phyloP scores from a whole-genome alignment of 2,888 invertebrate genomes.

The Lutraria lutraria region DNA sequence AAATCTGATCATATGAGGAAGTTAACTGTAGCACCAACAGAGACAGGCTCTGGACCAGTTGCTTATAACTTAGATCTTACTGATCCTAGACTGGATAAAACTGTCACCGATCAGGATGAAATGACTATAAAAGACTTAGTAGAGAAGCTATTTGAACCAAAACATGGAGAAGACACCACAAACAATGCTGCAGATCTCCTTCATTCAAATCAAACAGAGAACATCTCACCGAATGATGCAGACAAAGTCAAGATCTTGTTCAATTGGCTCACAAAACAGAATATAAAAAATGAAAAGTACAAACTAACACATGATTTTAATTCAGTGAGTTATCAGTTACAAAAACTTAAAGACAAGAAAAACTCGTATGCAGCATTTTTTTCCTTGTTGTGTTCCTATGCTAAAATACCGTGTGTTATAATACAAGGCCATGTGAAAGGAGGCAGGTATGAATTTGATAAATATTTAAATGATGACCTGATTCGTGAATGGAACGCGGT shows the following conservation, averaged over 20 bases:
- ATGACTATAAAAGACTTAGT: constrained; percentile 31
- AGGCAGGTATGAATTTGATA: constrained; percentile 76
- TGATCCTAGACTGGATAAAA: neutral
- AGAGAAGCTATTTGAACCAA: constrained; percentile 10
- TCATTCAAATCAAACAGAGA: neutral
- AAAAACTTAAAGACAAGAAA: constrained; percentile 40
- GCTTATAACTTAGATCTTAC: no score
- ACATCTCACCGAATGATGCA: neutral
- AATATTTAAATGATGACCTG: constrained; percentile 63
- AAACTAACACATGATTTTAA: constrained; percentile 42
- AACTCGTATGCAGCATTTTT: constrained; percentile 61
- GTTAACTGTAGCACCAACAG: constrained; percentile 32
- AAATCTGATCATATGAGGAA: neutral
- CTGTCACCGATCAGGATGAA: neutral
- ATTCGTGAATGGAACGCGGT: constrained; percentile 70
- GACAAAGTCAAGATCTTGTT: constrained; percentile 49
- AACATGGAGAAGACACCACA: neutral
- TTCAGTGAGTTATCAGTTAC: constrained; percentile 45
- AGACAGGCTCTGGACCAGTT: neutral
- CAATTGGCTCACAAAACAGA: constrained; percentile 48
- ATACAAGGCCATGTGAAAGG: constrained; percentile 81
- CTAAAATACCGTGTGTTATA: constrained; percentile 79
- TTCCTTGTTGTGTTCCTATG: constrained; percentile 60
- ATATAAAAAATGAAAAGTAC: constrained; percentile 24
- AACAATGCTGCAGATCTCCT: constrained; percentile 13